These are phyloP conservation scores for Pseudorhombus dupliciocellatus DNA, from an alignment of 2,113 vertebrate species.

Conservation along the genomic window DNA sequence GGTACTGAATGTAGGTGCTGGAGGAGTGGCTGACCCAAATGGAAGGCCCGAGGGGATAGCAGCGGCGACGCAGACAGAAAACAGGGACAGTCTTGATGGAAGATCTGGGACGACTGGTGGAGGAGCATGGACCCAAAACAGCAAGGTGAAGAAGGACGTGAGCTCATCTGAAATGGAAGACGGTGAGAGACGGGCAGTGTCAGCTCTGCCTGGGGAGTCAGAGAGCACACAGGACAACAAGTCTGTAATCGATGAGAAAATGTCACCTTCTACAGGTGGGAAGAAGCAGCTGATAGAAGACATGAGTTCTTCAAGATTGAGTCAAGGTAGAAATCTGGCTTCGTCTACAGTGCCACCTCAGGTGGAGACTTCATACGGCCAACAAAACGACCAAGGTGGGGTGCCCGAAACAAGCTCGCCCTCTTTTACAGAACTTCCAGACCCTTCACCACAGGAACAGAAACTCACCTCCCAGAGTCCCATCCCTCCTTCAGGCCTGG, in stretches of 20 bases:
- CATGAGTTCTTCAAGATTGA: not conserved
- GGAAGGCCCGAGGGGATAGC: conserved; percentile 44
- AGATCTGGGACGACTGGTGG: conserved; percentile 51
- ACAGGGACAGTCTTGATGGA: conserved; percentile 46
- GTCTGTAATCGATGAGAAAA: not conserved
- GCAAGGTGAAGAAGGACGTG: conserved; percentile 16
- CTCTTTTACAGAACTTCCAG: conserved; percentile 23
- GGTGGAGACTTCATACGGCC: conserved; percentile 12
- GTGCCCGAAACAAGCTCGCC: conserved; percentile 17
- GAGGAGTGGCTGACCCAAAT: conserved; percentile 50
- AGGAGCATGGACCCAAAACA: conserved; percentile 36
- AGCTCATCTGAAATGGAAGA: conserved; percentile 44
- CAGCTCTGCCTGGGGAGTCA: conserved; percentile 12
- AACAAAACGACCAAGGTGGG: not conserved
- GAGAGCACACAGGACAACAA: not conserved
- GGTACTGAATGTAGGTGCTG: conserved; percentile 42
- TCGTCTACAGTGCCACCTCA: conserved; percentile 8
- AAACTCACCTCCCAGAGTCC: conserved; percentile 29
- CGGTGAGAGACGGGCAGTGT: conserved; percentile 12
- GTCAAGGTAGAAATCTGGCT: conserved; percentile 3
- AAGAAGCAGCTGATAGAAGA: conserved; percentile 14
- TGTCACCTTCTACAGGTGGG: conserved; percentile 30
- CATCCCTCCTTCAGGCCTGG: conserved; percentile 8
- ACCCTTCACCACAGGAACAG: conserved; percentile 14
- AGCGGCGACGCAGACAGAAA: conserved; percentile 47